A percentile compares a stretch with the other conserved stretches of the same genome.
phyloP scores from a whole-genome alignment of 37 sponge, comb jelly and placozoan genomes.

The Halichondria panicea region DNA sequence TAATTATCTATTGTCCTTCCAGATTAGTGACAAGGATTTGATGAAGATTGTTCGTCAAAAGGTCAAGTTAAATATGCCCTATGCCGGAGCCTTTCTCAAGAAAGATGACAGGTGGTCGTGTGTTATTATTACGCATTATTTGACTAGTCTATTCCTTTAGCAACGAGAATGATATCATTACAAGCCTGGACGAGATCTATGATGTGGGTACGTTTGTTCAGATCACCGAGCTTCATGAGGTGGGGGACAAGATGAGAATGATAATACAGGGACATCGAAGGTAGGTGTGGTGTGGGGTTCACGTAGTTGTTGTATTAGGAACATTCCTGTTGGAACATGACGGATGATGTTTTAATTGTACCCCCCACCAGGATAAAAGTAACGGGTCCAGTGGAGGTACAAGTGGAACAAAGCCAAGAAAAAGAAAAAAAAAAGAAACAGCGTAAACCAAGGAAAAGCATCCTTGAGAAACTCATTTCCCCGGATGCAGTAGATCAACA shows the following conservation, averaged over 20 bases:
- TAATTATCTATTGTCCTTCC: not conserved
- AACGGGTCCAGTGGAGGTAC: constrained; percentile 27
- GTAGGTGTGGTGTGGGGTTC: constrained; percentile 12
- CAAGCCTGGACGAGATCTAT: constrained; percentile 72
- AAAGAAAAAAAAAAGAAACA: constrained; percentile 4
- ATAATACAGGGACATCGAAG: constrained; percentile 86
- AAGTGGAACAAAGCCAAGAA: constrained; percentile 15
- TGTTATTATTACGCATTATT: not conserved
- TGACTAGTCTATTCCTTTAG: constrained; percentile 20
- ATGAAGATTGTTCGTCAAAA: constrained; percentile 73
- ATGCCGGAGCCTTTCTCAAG: constrained; percentile 95
- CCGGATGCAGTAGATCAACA: too few species aligned
- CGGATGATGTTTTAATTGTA: not conserved
- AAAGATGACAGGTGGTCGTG: constrained; percentile 76
- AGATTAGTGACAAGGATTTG: constrained; percentile 76
- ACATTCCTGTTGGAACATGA: not conserved
- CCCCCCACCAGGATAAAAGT: constrained; percentile 24
- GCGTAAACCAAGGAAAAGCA: too few species aligned
- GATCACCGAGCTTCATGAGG: constrained; percentile 81
- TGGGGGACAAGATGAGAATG: constrained; percentile 76
- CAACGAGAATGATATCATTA: constrained; percentile 51
- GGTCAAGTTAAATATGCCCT: constrained; percentile 71
- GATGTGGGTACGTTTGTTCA: constrained; percentile 91
- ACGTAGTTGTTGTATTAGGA: too few species aligned
- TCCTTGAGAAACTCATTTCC: too few species aligned